Base-by-base conservation (phyloP, 2,888 invertebrate genomes). In the Strigamia maritima region DNA sequence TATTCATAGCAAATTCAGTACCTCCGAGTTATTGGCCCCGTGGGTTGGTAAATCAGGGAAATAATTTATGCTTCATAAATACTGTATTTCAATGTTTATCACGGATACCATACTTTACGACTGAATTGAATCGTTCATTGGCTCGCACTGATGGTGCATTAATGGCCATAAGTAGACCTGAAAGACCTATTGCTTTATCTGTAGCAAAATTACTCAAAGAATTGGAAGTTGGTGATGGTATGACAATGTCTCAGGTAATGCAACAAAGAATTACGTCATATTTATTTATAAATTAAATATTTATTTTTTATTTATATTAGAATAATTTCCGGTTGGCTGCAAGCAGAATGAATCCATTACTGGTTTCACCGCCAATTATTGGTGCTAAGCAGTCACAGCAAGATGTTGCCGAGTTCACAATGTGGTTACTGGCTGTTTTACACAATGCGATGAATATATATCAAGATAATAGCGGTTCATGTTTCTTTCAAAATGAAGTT, bases 81-180 rank as follows among this genome's bases (percentile, higher is more conserved):
- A 26, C 49, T 77, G 77, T 77, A 10, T 35, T 77, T 44, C 77
- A 77, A 31, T 77, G 77, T 24, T 49, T 77, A 77, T 24, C 77
- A 24, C 77, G 77, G 19, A 77, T 54, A 26, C 77, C 77, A 16
- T 77, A 14, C 14, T 77, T 77, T 26, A 49, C 77, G 7, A 24
- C 49, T 10, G 77, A 77, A 77, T 24, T 77, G 44, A 54, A 44
- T 19, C 26, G 19, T 54, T 44, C 77, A 6, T n/a, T 77, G 14
- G 49, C 19, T 26, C 12, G 16, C 8, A 14, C 49, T 12, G 49
- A 40, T 24, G 22, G 49, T 7, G 26, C 26, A 49, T 16, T 31
- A 12, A 26, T 26, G 24, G 26, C 24, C 14, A 26, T 77, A 10
- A 16, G 3, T 14, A 31, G 76, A 31, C 54, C 77, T 16, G 77